phyloP scores from a whole-genome alignment of 2,888 invertebrate species.

The Erpobdella octoculata region DNA sequence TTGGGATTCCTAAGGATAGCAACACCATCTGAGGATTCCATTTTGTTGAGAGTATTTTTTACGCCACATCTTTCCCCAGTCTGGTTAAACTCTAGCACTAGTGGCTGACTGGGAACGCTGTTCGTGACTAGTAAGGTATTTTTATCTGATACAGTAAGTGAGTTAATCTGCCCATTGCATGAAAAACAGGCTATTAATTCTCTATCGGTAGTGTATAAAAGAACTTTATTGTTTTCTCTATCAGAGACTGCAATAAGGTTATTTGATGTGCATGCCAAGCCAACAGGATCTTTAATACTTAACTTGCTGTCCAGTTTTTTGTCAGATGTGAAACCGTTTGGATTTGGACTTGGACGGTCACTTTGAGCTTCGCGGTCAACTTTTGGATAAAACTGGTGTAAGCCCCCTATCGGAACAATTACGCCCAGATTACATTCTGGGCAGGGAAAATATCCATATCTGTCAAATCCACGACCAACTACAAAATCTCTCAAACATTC shows the following conservation, averaged over 20 bases:
- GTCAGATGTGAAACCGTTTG: neutral
- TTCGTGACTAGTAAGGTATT: slow-evolving; percentile 27
- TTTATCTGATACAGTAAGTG: neutral
- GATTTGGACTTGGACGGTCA: neutral
- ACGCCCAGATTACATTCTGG: slow-evolving; percentile 42
- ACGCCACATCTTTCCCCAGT: slow-evolving; percentile 16
- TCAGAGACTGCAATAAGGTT: slow-evolving; percentile 29
- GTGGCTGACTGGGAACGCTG: slow-evolving; percentile 11
- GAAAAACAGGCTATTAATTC: slow-evolving; percentile 12
- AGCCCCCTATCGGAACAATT: slow-evolving; percentile 40
- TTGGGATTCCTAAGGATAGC: slow-evolving; percentile 22
- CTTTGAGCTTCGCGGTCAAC: slow-evolving; percentile 23
- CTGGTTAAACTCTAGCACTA: slow-evolving; percentile 26
- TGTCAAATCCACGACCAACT: slow-evolving; percentile 32
- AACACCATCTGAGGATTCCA: slow-evolving; percentile 31
- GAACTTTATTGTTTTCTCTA: slow-evolving; percentile 18
- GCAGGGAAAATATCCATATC: slow-evolving; percentile 41
- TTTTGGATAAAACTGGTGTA: slow-evolving; percentile 42
- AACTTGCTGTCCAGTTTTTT: neutral
- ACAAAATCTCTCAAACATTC: slow-evolving; percentile 43
- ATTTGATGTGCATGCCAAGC: slow-evolving; percentile 20
- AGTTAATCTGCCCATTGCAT: slow-evolving; percentile 17
- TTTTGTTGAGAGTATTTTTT: slow-evolving; percentile 23
- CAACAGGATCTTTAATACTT: slow-evolving; percentile 20
- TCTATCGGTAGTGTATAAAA: slow-evolving; percentile 24